Base-by-base conservation (phyloP, 2,797 vertebrate species). In the Ciconia nigra region DNA sequence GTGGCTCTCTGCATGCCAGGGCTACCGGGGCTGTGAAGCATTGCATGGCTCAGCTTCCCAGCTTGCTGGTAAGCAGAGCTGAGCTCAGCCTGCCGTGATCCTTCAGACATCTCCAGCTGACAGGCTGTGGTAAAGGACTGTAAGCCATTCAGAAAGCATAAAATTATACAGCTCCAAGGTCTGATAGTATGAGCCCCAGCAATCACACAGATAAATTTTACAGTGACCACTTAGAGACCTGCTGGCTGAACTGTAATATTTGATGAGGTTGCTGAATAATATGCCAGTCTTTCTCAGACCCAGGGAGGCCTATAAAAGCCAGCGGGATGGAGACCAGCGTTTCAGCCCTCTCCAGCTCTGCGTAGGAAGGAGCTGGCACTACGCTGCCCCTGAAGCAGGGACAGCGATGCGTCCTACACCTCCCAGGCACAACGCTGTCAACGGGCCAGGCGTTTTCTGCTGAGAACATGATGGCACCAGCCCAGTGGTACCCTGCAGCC, bases 1-100 rank as follows among this genome's bases (percentile, higher is more conserved):
- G 62, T 3, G 2, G 28, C 31, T 63, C 33, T 41, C 52, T 70
- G 41, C 1, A 0, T 5, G 31, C 20, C 2, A 4, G 67, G 42
- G 33, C 33, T 51, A 7, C 29, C 1, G 0, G 24, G 17, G 65
- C 78, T 71, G 41, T 18, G 35, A 42, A 63, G n/a, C 35, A 7
- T 4, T 29, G 51, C 6, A 1, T 54, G 55, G 6, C 31, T 46
- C 1, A 0, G 19, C 8, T 31, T 44, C 51, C 89, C 70, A 79
- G 72, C 63, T 91, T 2, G 0, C 5, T 29, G n/a, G 17, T 17
- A 55, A 15, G 12, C 13, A 29, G 31, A 7, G 20, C 26, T 15
- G 9, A 39, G 15, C 37, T 67, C 21, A 59, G 46, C 33, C 33
- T 54, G 51, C 41, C 0, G 0, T 28, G 42, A 17, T 33, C 18